These are phyloP conservation scores for Etia nguti DNA, from an alignment of 2,113 vertebrate species.

Conservation along the genomic window DNA sequence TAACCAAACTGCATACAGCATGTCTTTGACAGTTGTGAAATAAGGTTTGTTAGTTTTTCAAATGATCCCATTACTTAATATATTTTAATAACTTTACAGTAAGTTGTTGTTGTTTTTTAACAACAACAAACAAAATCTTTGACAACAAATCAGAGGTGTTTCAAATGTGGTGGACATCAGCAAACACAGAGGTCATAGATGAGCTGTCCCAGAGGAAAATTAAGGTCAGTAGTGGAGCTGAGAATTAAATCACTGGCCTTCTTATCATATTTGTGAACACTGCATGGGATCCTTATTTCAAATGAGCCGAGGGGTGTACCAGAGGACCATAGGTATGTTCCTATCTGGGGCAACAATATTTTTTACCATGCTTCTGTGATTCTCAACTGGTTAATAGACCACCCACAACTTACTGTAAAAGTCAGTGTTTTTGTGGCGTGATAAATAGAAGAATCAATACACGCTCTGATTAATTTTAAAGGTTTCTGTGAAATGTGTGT, in stretches of 20 bases:
- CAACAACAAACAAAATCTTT: background rate
- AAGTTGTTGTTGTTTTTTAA: background rate
- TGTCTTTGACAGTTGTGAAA: background rate
- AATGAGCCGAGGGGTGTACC: background rate
- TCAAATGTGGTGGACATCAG: background rate
- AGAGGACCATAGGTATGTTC: background rate
- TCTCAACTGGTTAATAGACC: background rate
- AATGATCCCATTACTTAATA: background rate
- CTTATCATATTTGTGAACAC: background rate
- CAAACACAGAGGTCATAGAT: background rate
- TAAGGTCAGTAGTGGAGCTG: background rate
- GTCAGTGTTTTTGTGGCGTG: background rate
- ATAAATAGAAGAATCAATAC: conserved; percentile 3
- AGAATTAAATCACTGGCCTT: background rate
- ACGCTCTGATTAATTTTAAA: background rate
- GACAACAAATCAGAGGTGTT: background rate
- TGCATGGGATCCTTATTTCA: background rate
- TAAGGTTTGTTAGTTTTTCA: background rate
- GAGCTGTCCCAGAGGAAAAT: background rate
- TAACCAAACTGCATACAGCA: background rate
- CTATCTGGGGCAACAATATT: background rate
- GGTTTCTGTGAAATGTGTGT: background rate
- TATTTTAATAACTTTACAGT: no score
- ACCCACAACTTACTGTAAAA: background rate
- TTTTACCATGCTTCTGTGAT: background rate